phyloP scores from a whole-genome alignment of 2,797 vertebrate genomes.

The Luscinia luscinia region DNA sequence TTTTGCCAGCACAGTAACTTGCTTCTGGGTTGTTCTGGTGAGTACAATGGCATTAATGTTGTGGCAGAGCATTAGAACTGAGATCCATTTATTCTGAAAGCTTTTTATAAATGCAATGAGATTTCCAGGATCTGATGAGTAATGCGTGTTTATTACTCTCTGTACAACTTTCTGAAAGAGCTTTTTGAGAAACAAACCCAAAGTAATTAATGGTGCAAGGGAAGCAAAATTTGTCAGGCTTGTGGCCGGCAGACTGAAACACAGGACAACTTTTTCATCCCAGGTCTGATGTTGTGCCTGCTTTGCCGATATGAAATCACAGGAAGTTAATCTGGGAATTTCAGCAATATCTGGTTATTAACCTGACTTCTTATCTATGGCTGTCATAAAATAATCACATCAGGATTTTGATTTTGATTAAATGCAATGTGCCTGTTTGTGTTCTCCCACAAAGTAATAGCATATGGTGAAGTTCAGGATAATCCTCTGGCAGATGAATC shows the following conservation, averaged over 20 bases:
- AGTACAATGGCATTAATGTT: constrained; percentile 27
- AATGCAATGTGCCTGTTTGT: background rate
- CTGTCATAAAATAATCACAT: constrained; percentile 11
- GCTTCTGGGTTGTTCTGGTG: background rate
- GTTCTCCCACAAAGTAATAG: background rate
- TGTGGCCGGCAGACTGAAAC: background rate
- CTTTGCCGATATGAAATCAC: background rate
- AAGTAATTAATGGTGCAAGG: constrained; percentile 33
- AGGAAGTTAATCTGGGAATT: constrained; percentile 9
- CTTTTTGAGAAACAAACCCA: constrained; percentile 58
- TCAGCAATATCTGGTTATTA: background rate
- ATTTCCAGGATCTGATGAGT: constrained; percentile 67
- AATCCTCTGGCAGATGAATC: background rate
- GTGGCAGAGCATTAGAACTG: constrained; percentile 34
- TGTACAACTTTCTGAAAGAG: constrained; percentile 52
- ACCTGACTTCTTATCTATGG: background rate
- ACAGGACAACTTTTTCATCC: background rate
- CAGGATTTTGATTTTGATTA: constrained; percentile 16
- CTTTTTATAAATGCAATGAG: constrained; percentile 7
- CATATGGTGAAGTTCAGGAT: background rate
- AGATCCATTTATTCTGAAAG: constrained; percentile 56
- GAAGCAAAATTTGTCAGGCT: constrained; percentile 30
- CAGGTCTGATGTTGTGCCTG: background rate
- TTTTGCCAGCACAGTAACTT: background rate
- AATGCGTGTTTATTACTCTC: constrained; percentile 48